phyloP scores from a whole-genome alignment of 2,888 invertebrate species.

The Crocallis elinguaria region DNA sequence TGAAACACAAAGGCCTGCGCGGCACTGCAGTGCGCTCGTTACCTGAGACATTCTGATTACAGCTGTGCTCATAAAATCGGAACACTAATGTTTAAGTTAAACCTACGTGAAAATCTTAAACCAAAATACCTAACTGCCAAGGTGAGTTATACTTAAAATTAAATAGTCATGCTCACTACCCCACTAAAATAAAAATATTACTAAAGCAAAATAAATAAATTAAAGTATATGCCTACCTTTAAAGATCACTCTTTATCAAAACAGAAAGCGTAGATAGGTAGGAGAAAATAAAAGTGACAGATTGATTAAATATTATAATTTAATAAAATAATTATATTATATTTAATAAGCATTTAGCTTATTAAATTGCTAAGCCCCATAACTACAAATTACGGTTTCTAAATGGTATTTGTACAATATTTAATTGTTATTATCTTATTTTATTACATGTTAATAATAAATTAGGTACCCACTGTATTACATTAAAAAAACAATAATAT shows the following conservation, averaged over 20 bases:
- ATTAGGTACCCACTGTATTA: too few relatives aligned
- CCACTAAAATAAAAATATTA: background rate
- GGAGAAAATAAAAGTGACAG: conserved; percentile 15
- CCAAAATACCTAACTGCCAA: too few relatives aligned
- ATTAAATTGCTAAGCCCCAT: background rate
- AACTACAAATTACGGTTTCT: background rate
- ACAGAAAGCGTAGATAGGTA: conserved; percentile 11
- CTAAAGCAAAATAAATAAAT: background rate
- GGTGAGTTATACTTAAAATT: too few relatives aligned
- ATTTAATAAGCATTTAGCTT: background rate
- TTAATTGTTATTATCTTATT: background rate
- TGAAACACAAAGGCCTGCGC: too few relatives aligned
- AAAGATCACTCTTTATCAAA: conserved; percentile 13
- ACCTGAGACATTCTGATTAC: too few relatives aligned
- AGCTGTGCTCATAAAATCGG: too few relatives aligned
- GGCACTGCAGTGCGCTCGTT: too few relatives aligned
- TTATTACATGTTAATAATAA: background rate
- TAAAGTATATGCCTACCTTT: conserved; percentile 7
- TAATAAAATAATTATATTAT: conserved; percentile 13
- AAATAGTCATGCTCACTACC: background rate
- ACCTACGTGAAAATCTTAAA: too few relatives aligned
- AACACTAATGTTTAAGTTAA: too few relatives aligned
- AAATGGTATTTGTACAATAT: background rate
- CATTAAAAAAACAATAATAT: too few relatives aligned
- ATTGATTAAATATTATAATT: conserved; percentile 4